Conservation (phyloP, 2,888 invertebrate species). For the Acleris emargana region DNA sequence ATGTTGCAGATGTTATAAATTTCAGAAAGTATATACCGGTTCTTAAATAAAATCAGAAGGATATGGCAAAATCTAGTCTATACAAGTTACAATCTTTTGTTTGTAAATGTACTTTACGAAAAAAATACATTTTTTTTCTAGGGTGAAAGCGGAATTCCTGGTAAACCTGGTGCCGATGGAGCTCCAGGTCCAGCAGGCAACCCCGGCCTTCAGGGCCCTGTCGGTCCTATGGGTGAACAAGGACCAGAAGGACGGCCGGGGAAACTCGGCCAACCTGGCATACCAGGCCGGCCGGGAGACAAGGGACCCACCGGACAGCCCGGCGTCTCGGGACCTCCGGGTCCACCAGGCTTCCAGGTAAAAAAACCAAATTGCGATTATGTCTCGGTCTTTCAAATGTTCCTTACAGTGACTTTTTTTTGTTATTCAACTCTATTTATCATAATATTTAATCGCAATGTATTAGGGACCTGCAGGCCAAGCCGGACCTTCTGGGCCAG, state of each 20-base stretch:
- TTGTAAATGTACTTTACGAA: too few species aligned
- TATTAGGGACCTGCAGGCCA: slow-evolving; percentile 86
- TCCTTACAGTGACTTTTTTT: too few species aligned
- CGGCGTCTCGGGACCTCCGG: slow-evolving; percentile 86
- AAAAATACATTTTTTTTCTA: slow-evolving; percentile 45
- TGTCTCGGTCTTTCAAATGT: too few species aligned
- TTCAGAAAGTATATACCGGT: too few species aligned
- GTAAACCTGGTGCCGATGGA: slow-evolving; percentile 89
- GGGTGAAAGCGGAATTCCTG: slow-evolving; percentile 89
- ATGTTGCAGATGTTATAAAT: too few species aligned
- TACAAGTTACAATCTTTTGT: too few species aligned
- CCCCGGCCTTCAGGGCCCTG: slow-evolving; percentile 86
- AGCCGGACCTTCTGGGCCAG: slow-evolving; percentile 86
- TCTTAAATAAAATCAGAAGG: too few species aligned
- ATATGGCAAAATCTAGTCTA: too few species aligned
- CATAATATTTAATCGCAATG: too few species aligned
- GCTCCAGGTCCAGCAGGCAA: slow-evolving; percentile 87
- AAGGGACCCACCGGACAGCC: slow-evolving; percentile 88
- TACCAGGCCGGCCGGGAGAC: slow-evolving; percentile 89
- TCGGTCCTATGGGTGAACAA: slow-evolving; percentile 85
- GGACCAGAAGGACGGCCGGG: slow-evolving; percentile 86
- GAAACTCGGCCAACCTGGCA: slow-evolving; percentile 88
- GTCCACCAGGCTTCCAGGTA: slow-evolving; percentile 88
- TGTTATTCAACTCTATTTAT: too few species aligned
- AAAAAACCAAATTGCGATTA: slow-evolving; percentile 39